A percentile compares a stretch with the other conserved stretches of the same genome.
These are phyloP conservation scores for Toxotes lorentzi DNA, from an alignment of 2,797 vertebrate genomes.

Conservation along the genomic window DNA sequence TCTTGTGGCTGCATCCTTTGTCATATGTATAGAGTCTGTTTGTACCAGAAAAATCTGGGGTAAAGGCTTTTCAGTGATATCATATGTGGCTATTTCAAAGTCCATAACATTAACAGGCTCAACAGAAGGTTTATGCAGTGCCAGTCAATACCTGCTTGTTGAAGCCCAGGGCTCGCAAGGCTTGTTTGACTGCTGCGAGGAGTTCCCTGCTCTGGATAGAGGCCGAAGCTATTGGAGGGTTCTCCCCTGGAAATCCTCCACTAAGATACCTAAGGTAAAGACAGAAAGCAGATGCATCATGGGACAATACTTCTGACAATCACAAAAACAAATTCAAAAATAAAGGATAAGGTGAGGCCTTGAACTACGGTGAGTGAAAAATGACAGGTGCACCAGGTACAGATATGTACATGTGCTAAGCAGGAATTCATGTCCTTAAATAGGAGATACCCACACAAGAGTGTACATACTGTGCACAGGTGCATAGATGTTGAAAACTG, in stretches of 20 bases:
- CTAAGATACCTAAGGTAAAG: conserved; percentile 86
- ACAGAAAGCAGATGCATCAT: background rate
- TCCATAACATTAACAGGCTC: conserved; percentile 5
- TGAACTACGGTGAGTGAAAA: background rate
- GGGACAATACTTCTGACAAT: background rate
- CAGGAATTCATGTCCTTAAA: conserved; percentile 7
- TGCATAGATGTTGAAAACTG: background rate
- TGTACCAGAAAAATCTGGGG: no score
- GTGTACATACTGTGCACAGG: background rate
- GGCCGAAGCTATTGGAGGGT: conserved; percentile 69
- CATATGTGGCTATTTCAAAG: conserved; percentile 1
- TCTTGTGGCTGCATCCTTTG: background rate
- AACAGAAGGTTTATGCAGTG: conserved; percentile 6
- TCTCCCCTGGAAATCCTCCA: conserved; percentile 77
- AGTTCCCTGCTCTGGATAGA: conserved; percentile 89
- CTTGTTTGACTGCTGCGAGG: conserved; percentile 88
- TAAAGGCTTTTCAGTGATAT: conserved; percentile 12
- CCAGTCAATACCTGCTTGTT: conserved; percentile 87
- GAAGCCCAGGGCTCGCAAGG: conserved; percentile 90
- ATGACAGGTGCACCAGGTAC: background rate
- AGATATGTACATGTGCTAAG: conserved; percentile 5
- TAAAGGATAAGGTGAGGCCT: background rate
- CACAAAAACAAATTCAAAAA: background rate
- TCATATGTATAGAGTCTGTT: no score
- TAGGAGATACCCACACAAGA: background rate